These are phyloP conservation scores for Cricetomys ansorgei DNA, from an alignment of 2,113 vertebrate species.

Conservation along the genomic window DNA sequence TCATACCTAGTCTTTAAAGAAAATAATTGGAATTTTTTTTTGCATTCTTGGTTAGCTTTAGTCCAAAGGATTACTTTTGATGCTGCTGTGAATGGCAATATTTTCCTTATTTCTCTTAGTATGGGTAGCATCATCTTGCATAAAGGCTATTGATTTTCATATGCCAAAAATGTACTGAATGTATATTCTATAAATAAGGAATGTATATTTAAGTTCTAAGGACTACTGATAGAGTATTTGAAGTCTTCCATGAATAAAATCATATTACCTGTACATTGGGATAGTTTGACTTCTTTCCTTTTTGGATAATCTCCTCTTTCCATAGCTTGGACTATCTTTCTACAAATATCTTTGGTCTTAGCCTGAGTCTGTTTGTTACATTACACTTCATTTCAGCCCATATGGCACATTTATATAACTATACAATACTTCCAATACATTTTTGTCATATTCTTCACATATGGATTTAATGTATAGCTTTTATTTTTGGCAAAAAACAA, in stretches of 20 bases:
- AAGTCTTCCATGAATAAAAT: neutral
- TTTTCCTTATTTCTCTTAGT: neutral
- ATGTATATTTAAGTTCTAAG: neutral
- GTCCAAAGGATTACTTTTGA: neutral
- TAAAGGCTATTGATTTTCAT: neutral
- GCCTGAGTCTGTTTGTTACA: neutral
- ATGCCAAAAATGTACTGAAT: neutral
- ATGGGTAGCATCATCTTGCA: neutral
- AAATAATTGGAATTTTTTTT: neutral
- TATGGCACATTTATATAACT: rapidly evolving
- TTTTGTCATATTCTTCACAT: too few relatives aligned
- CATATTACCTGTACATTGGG: neutral
- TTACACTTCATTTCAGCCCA: neutral
- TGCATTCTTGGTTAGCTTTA: neutral
- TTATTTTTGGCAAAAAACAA: neutral
- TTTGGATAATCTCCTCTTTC: too few relatives aligned
- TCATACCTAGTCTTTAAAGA: neutral
- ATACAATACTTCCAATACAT: neutral
- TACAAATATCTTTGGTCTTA: too few relatives aligned
- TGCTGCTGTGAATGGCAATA: neutral
- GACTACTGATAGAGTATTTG: neutral
- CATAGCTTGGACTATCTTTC: neutral
- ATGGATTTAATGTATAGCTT: neutral
- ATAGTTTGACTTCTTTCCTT: too few relatives aligned
- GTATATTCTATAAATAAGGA: neutral